Conservation (phyloP, 2,797 vertebrate species). For the Xenopus petersii region DNA sequence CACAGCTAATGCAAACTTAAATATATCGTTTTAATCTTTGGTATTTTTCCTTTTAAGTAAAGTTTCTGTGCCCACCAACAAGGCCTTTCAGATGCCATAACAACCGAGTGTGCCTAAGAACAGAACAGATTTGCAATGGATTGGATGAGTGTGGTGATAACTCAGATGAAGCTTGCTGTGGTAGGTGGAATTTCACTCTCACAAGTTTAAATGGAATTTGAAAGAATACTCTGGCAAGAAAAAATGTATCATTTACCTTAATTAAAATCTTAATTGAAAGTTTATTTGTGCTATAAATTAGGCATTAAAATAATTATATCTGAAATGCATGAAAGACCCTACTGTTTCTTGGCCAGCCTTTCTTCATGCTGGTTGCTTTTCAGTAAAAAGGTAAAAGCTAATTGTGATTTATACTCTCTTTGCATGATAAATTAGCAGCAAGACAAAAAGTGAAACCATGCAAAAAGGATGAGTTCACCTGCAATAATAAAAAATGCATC, state of each 20-base stretch:
- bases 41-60: conserved; percentile 67
- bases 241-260: conserved; percentile 51
- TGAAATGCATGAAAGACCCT: conserved; percentile 31
- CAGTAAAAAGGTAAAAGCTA: conserved; percentile 16
- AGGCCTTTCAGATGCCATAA: conserved; percentile 88
- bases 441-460: conserved; percentile 71
- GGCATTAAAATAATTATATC: conserved; percentile 34
- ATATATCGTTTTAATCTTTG: not conserved
- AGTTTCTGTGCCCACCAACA: conserved; percentile 86
- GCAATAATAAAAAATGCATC: conserved; percentile 83
- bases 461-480: conserved; percentile 91
- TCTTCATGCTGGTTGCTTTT: conserved; percentile 21
- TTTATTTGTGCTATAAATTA: conserved; percentile 37
- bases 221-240: conserved; percentile 44
- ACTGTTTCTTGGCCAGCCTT: conserved; percentile 10
- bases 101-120: conserved; percentile 85
- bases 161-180: conserved; percentile 91
- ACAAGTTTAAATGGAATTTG: conserved; percentile 27
- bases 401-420: conserved; percentile 43
- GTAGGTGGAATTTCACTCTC: conserved; percentile 57
- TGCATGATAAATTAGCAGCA: conserved; percentile 10
- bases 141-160: conserved; percentile 92
- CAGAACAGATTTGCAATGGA: conserved; percentile 86
- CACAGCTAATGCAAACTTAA: no score
- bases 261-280: conserved; percentile 46